Evolutionary conservation across 2,888 invertebrate species (phyloP).

Genomic region (Drosophila eohydei): DNA sequence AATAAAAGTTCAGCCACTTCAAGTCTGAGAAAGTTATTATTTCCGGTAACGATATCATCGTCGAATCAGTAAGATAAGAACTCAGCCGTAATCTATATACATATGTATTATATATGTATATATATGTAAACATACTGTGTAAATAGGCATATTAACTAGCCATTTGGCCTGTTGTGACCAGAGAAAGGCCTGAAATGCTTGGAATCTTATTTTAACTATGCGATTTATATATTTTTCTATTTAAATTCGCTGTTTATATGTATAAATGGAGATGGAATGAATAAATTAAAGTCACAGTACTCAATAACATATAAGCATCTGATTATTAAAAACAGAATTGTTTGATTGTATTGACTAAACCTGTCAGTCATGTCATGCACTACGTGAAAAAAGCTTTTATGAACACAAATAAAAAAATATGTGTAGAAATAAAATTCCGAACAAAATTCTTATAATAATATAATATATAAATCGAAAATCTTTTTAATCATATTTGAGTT

Average conservation of each 20-base stretch:
- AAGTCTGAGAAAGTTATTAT: slow-evolving; percentile 19
- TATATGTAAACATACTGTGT: background rate
- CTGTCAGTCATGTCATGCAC: background rate
- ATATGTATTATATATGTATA: background rate
- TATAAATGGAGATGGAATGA: background rate
- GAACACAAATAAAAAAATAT: background rate
- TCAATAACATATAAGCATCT: no score
- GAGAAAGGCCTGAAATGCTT: background rate
- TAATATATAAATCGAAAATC: background rate
- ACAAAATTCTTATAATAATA: background rate
- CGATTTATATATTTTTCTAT: background rate
- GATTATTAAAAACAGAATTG: no score
- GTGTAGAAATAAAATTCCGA: no score
- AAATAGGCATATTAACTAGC: slow-evolving; percentile 5
- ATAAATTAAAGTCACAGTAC: background rate
- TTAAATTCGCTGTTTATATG: background rate
- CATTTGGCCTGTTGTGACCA: background rate
- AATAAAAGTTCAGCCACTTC: slow-evolving; percentile 14
- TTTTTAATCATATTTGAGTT: no score
- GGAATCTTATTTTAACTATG: background rate
- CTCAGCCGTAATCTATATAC: slow-evolving; percentile 9
- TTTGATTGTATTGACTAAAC: background rate
- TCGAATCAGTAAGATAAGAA: slow-evolving; percentile 56
- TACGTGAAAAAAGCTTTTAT: background rate
- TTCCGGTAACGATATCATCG: slow-evolving; percentile 35